These are phyloP conservation scores for Empidonax alnorum DNA, from an alignment of 2,113 vertebrate genomes.

Conservation along the genomic window DNA sequence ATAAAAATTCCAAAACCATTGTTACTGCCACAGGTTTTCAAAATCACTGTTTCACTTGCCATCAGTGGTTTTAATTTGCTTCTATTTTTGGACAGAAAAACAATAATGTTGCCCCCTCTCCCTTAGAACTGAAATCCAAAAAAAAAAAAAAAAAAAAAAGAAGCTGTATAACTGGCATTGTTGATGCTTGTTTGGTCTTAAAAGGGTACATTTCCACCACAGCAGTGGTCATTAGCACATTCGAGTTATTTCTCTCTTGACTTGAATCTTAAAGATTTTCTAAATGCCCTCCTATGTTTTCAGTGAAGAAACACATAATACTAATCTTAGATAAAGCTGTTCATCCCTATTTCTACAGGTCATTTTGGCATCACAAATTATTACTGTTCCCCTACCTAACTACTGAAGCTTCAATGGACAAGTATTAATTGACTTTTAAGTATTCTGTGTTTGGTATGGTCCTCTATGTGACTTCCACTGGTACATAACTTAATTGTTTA, in stretches of 20 bases:
- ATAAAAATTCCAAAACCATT: neutral
- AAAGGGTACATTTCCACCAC: neutral
- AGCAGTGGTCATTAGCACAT: neutral
- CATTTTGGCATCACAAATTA: neutral
- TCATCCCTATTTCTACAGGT: neutral
- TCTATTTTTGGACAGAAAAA: neutral
- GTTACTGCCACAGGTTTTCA: neutral
- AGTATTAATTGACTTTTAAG: neutral
- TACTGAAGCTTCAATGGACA: neutral
- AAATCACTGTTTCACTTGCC: neutral
- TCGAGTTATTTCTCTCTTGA: neutral
- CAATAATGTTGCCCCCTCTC: neutral
- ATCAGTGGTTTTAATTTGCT: neutral
- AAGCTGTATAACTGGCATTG: neutral
- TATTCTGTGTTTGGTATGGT: neutral
- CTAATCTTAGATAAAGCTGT: neutral
- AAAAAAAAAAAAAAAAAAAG: neutral
- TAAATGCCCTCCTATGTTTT: neutral
- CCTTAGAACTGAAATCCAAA: neutral
- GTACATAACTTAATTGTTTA: conserved; percentile 46
- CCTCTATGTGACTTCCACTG: conserved; percentile 22
- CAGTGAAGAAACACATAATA: neutral
- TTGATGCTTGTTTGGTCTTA: neutral
- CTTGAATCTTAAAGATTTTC: neutral
- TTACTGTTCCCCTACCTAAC: neutral